Base-by-base conservation (phyloP, 2,888 invertebrate species). In the Suillia variegata region DNA sequence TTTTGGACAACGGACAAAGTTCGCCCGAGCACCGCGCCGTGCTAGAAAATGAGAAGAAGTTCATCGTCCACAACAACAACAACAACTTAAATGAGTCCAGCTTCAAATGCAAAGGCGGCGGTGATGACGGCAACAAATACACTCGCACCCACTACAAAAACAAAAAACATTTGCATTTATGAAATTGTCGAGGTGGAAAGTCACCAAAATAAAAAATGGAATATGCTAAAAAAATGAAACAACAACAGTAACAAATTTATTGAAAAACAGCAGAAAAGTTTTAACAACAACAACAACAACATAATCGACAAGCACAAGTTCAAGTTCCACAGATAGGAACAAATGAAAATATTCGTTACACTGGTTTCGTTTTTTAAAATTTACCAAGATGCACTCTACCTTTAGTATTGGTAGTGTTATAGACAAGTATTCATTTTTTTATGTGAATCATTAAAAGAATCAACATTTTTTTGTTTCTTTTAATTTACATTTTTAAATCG, bases 171-270 rank as follows among this genome's bases (percentile, higher is more conserved):
- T 61, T 65, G 54, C 56, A 60, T 62, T 63, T 67, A 62, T 59
- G 59, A 63, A 62, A 62, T 63, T 62, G 62, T 54, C 62, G 64
- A 62, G 54, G 61, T 61, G 56, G 62, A 62, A 63, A 65, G 54
- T 59, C 58, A 59, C 17, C 45, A 48, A 55, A 15, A 56, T 24
- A 31, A 24, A 20, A 47, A 42, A n/a, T n/a, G n/a, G n/a, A n/a
- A n/a, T n/a, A n/a, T n/a, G n/a, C n/a, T n/a, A n/a, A 49, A 45
- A 13, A 45, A 45, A 45, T 6, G 45, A 17, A 45, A 45, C 18
- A 18, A 38, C 12, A 38, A 38, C 5, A 18, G 45, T 18, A 45
- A 13, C 45, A 45, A 20, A 45, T 45, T 50, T 50, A 50, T 50
- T 31, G 52, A 22, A 58, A 50, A 47, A 52, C 33, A 45, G 24